Conservation (phyloP, 2,888 invertebrate species). For the Adela reaumurella region DNA sequence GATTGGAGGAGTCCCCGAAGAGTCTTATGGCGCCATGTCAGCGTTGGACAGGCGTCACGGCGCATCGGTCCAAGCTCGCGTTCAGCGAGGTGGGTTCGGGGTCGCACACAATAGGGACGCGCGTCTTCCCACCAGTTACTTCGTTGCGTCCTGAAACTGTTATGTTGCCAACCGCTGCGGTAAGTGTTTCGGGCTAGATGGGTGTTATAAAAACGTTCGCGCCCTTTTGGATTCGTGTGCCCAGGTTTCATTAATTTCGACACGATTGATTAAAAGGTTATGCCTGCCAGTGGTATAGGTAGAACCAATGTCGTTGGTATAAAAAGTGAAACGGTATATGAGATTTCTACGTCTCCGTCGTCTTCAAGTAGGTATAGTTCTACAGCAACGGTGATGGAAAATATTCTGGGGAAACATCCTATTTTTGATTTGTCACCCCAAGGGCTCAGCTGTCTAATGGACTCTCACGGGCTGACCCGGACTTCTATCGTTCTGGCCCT, state of each 20-base stretch:
- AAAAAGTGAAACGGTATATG: not conserved
- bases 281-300: not conserved
- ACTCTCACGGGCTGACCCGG: not conserved
- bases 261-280: not conserved
- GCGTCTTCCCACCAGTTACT: not conserved
- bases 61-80: not conserved
- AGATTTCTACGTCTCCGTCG: not conserved
- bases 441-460: not conserved
- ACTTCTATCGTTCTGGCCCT: not conserved
- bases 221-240: not conserved
- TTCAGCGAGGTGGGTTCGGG: too few relatives aligned
- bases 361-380: not conserved
- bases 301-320: not conserved
- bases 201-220: not conserved
- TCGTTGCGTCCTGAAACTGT: not conserved
- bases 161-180: not conserved
- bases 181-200: not conserved
- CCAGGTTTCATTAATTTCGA: not conserved
- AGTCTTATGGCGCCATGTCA: not conserved
- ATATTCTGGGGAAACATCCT: not conserved
- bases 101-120: not conserved
- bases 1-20: too few relatives aligned
- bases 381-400: not conserved
- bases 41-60: not conserved
- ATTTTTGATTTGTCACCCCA: not conserved